A percentile compares a stretch with the other conserved stretches of the same genome.
These are phyloP conservation scores for Copidosoma floridanum DNA, from an alignment of 1,140 invertebrate genomes.

Conservation along the genomic window DNA sequence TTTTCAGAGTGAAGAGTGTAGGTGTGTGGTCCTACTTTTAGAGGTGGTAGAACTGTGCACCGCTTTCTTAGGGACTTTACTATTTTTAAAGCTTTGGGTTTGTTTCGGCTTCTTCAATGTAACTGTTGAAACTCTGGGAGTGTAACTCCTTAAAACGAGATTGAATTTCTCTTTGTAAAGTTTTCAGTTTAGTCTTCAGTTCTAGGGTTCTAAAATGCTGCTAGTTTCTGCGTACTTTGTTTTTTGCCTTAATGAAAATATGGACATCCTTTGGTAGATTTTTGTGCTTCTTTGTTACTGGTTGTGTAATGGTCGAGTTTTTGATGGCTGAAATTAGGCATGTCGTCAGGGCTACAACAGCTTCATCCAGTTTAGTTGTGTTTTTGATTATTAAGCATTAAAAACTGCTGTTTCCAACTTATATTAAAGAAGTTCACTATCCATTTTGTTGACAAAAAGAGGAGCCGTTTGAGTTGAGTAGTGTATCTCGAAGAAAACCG, in stretches of 20 bases:
- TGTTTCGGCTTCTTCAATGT: neutral
- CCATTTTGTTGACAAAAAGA: neutral
- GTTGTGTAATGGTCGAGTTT: neutral
- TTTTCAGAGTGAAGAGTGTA: neutral
- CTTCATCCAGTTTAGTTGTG: neutral
- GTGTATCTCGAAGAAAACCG: conserved; percentile 5
- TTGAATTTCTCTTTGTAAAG: neutral
- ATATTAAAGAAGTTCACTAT: conserved; percentile 6
- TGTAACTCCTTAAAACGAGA: neutral
- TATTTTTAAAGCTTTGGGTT: neutral
- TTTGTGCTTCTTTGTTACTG: neutral
- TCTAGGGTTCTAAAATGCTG: neutral
- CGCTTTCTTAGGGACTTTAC: no score
- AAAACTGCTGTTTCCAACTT: neutral
- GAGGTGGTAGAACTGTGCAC: no score
- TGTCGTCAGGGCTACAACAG: neutral
- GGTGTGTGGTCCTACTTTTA: no score
- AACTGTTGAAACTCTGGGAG: no score
- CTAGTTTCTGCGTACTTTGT: neutral
- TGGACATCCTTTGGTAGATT: neutral
- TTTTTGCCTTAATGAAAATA: conserved; percentile 1
- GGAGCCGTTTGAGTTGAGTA: no score
- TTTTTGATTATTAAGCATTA: neutral
- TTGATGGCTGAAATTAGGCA: neutral
- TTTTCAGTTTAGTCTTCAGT: neutral